Percentiles rank a stretch among this genome's conserved stretches.
Conservation (phyloP, 2,113 vertebrate species). For the Poecilia latipinna region DNA sequence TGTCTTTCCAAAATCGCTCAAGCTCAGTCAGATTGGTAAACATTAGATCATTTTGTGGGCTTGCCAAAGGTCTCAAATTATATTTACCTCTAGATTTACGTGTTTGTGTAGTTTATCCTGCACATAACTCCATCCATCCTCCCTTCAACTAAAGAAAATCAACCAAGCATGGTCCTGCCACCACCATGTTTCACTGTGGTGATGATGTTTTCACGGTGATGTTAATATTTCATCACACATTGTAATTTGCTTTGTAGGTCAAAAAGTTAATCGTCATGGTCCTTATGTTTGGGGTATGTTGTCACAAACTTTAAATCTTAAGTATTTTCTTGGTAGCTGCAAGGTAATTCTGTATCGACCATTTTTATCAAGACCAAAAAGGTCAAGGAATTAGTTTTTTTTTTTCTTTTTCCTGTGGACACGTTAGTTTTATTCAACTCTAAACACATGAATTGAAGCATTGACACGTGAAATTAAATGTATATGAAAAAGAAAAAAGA, state of each 20-base stretch:
- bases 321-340: no score
- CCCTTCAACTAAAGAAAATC: neutral
- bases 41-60: neutral
- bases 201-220: neutral
- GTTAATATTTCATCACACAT: neutral
- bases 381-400: no score
- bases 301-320: no score
- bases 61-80: neutral
- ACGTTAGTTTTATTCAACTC: no score
- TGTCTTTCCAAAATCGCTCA: no score
- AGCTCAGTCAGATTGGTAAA: neutral
- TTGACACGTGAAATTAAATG: no score
- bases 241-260: neutral
- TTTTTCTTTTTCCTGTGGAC: no score
- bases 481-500: no score
- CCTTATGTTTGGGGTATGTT: no score
- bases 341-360: no score
- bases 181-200: neutral
- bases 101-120: neutral
- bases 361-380: no score
- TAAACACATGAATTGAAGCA: no score
- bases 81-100: neutral
- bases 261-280: neutral
- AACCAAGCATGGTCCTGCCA: neutral
- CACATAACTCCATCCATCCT: neutral